Evolutionary conservation across 2,113 vertebrate species (phyloP).

Genomic region (Macaca nemestrina): DNA sequence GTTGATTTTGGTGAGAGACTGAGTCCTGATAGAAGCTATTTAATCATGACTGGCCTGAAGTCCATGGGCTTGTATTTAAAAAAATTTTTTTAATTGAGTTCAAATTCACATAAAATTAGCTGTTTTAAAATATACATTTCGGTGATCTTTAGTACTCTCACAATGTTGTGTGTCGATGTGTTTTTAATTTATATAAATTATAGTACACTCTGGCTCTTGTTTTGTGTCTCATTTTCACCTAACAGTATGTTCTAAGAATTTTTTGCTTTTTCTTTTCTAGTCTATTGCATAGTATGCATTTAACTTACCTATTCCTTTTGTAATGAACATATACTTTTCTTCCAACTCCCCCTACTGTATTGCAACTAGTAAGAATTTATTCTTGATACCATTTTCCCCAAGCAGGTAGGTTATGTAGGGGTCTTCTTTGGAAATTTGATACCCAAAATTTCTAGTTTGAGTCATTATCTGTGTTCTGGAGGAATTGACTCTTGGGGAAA

Average conservation of each 20-base stretch:
- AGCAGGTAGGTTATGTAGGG: background rate
- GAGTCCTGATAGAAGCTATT: background rate
- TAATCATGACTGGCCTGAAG: background rate
- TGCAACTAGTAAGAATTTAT: constrained; percentile 11
- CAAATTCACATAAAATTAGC: background rate
- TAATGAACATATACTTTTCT: background rate
- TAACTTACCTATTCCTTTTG: background rate
- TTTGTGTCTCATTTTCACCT: constrained; percentile 10
- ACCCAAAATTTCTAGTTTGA: constrained; percentile 4
- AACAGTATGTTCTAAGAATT: background rate
- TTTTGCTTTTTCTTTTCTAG: background rate
- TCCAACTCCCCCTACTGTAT: background rate
- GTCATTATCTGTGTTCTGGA: constrained; percentile 31
- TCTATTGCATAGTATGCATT: background rate
- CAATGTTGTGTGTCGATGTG: background rate
- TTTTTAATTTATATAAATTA: constrained; percentile 26
- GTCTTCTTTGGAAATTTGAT: background rate
- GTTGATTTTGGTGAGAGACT: constrained; percentile 7
- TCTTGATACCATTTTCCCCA: background rate
- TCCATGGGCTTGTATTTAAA: background rate
- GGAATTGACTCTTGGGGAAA: background rate
- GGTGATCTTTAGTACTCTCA: background rate
- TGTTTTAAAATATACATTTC: background rate
- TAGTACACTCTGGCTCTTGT: background rate
- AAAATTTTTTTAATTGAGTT: background rate